These are phyloP conservation scores for Trachelipus rathkii DNA, from an alignment of 1,140 invertebrate genomes.

Conservation along the genomic window DNA sequence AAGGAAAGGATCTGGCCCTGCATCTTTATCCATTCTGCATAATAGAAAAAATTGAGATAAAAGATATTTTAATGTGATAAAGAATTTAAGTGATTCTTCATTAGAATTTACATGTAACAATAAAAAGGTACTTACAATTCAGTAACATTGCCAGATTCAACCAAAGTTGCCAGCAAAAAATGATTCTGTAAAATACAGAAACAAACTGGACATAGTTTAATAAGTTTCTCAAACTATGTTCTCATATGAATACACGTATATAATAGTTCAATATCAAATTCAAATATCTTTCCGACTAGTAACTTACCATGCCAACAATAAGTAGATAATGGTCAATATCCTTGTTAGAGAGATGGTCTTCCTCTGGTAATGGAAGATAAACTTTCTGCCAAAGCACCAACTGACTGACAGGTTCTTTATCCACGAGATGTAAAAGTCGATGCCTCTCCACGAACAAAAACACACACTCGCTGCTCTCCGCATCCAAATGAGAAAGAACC, in stretches of 20 bases:
- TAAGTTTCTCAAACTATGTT: too few relatives aligned
- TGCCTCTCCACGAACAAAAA: not conserved
- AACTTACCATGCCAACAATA: not conserved
- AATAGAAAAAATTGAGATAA: not conserved
- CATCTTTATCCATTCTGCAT: not conserved
- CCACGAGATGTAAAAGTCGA: not conserved
- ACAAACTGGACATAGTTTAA: too few relatives aligned
- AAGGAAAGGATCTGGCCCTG: slow-evolving; percentile 50
- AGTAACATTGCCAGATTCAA: slow-evolving; percentile 3
- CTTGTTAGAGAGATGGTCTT: not conserved
- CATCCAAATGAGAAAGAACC: not conserved
- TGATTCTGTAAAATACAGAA: not conserved
- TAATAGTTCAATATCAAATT: too few relatives aligned
- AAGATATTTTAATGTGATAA: too few relatives aligned
- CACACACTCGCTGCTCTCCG: not conserved
- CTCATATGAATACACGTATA: too few relatives aligned
- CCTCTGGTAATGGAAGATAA: not conserved
- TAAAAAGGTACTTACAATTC: not conserved
- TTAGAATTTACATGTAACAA: not conserved
- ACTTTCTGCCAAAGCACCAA: not conserved
- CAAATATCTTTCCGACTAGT: not conserved
- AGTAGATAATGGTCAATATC: not conserved
- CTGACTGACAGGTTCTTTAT: not conserved
- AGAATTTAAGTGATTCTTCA: not conserved
- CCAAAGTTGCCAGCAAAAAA: slow-evolving; percentile 5